Percentiles rank a stretch among this genome's conserved stretches.
Conservation (phyloP, 1,140 invertebrate genomes). For the Drosophila sp. region DNA sequence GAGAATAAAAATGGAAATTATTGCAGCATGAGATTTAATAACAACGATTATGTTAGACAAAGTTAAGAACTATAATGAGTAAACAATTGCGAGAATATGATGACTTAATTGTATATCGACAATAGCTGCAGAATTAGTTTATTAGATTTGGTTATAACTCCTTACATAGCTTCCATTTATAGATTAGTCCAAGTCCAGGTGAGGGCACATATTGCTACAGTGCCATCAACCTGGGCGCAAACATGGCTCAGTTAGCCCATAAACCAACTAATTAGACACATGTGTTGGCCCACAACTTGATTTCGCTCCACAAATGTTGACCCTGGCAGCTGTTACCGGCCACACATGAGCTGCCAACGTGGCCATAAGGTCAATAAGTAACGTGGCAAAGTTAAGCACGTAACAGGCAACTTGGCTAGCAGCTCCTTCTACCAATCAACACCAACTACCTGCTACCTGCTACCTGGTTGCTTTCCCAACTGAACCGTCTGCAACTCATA, state of each 20-base stretch:
- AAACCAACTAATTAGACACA: constrained; percentile 64
- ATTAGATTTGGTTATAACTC: too few relatives aligned
- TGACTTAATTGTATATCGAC: neutral
- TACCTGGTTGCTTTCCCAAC: constrained; percentile 18
- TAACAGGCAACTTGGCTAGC: constrained; percentile 10
- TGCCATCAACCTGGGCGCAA: neutral
- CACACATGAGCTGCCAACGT: constrained; percentile 26
- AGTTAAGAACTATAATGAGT: too few relatives aligned
- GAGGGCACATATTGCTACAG: neutral
- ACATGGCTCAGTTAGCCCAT: constrained; percentile 33
- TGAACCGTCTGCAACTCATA: constrained; percentile 14
- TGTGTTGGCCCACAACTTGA: constrained; percentile 42
- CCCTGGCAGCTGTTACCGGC: constrained; percentile 33
- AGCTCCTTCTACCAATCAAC: constrained; percentile 4
- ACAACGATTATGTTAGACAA: too few relatives aligned
- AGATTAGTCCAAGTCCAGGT: neutral
- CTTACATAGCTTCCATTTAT: neutral
- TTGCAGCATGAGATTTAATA: too few relatives aligned
- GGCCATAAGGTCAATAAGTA: constrained; percentile 65
- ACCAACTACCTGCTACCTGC: constrained; percentile 3
- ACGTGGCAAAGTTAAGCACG: constrained; percentile 57
- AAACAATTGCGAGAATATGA: neutral
- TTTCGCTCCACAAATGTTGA: constrained; percentile 66
- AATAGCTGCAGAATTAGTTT: neutral
- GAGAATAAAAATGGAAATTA: too few relatives aligned